Percentiles rank a stretch among this genome's conserved stretches.
Evolutionary conservation across 2,797 vertebrate genomes (phyloP).

Genomic region (Stomatorhinus walkeri): DNA sequence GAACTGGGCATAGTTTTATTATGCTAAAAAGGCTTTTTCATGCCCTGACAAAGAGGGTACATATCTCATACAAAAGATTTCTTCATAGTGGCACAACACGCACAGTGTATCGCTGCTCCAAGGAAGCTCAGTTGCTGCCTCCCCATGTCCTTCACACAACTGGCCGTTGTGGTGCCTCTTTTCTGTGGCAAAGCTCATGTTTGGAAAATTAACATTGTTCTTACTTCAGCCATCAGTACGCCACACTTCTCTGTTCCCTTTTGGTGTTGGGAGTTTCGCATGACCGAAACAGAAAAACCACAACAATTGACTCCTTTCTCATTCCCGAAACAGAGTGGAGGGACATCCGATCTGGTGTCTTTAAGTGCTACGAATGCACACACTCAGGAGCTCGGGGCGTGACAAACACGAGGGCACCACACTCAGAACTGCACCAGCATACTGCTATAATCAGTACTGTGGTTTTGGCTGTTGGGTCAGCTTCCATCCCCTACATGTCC

Average conservation of each 20-base stretch:
- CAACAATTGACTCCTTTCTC: conserved; percentile 12
- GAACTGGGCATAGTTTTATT: conserved; percentile 72
- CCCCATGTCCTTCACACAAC: conserved; percentile 47
- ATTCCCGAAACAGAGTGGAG: background rate
- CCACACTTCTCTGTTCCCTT: conserved; percentile 39
- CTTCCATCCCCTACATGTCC: background rate
- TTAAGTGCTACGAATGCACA: background rate
- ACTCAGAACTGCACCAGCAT: background rate
- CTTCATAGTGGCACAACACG: conserved; percentile 49
- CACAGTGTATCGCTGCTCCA: conserved; percentile 47
- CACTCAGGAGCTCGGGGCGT: background rate
- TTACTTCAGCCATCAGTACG: conserved; percentile 30
- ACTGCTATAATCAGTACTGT: background rate
- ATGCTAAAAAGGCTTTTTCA: conserved; percentile 69
- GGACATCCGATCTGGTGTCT: background rate
- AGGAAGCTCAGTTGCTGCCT: conserved; percentile 46
- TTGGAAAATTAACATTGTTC: conserved; percentile 44
- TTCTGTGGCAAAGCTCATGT: conserved; percentile 34
- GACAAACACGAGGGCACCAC: background rate
- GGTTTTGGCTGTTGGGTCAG: background rate
- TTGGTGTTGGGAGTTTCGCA: background rate
- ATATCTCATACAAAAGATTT: conserved; percentile 39
- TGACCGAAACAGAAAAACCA: background rate
- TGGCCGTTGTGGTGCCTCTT: conserved; percentile 37
- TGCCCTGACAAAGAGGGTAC: conserved; percentile 16